Conservation (phyloP, 2,888 invertebrate species). For the Stenodema calcarata region DNA sequence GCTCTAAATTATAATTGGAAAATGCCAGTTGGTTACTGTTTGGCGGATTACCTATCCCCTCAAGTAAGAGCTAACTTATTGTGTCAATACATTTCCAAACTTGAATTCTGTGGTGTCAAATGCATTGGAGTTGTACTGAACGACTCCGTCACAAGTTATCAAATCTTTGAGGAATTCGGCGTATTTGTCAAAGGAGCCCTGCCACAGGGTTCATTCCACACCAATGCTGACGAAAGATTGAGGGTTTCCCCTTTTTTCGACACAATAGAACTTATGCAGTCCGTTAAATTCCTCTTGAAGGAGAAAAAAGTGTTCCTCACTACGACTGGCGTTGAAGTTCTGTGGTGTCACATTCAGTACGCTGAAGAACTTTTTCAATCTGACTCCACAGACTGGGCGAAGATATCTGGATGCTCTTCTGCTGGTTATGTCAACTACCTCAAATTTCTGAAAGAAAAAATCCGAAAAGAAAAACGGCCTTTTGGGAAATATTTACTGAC, state of each 20-base stretch:
- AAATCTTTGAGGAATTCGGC: background rate
- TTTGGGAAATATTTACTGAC: background rate
- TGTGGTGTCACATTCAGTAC: background rate
- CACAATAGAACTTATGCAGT: background rate
- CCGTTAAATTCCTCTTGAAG: background rate
- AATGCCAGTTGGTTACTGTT: conserved; percentile 36
- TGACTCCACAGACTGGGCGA: background rate
- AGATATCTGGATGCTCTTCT: background rate
- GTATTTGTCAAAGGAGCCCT: background rate
- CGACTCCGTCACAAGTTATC: background rate
- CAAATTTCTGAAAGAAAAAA: background rate
- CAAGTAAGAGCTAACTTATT: conserved; percentile 8
- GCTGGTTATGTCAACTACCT: background rate
- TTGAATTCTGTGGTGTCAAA: conserved; percentile 12
- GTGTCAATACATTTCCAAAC: conserved; percentile 1
- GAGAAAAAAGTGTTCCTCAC: background rate
- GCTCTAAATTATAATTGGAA: conserved; percentile 30
- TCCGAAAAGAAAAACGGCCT: background rate
- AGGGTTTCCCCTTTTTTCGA: conserved; percentile 13
- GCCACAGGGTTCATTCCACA: background rate
- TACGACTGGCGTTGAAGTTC: background rate
- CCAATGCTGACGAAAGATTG: background rate
- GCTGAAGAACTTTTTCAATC: background rate
- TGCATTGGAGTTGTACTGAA: background rate
- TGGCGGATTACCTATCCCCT: conserved; percentile 12